phyloP scores from a whole-genome alignment of 2,888 invertebrate species.

The Conus canariensis region DNA sequence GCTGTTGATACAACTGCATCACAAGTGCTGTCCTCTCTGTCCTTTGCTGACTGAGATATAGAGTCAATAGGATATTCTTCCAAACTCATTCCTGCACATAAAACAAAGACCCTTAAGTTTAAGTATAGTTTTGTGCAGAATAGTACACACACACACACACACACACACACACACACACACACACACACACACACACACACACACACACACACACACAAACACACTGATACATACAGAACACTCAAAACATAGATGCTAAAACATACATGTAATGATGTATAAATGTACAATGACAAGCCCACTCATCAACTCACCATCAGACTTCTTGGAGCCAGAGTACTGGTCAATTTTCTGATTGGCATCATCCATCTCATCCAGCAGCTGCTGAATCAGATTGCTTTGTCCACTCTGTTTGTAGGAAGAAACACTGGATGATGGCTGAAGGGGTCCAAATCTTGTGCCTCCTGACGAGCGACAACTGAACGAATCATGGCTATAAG shows the following conservation, averaged over 20 bases:
- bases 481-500: not conserved
- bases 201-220: not conserved
- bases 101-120: not conserved
- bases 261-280: too few species aligned
- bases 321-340: constrained; percentile 4
- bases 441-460: not conserved
- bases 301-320: not conserved
- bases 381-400: constrained; percentile 34
- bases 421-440: not conserved
- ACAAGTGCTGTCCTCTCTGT: constrained; percentile 54
- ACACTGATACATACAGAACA: not conserved
- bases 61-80: constrained; percentile 44
- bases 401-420: not conserved
- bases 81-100: constrained; percentile 44
- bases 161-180: constrained; percentile 20
- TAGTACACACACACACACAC: not conserved
- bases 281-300: not conserved
- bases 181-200: not conserved
- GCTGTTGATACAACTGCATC: constrained; percentile 65
- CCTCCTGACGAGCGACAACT: not conserved
- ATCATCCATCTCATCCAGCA: constrained; percentile 46
- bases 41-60: not conserved
- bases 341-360: constrained; percentile 42
- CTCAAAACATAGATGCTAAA: too few species aligned
- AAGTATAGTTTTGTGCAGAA: not conserved